These are phyloP conservation scores for Papilio demoleus DNA, from an alignment of 2,888 invertebrate species.

Conservation along the genomic window DNA sequence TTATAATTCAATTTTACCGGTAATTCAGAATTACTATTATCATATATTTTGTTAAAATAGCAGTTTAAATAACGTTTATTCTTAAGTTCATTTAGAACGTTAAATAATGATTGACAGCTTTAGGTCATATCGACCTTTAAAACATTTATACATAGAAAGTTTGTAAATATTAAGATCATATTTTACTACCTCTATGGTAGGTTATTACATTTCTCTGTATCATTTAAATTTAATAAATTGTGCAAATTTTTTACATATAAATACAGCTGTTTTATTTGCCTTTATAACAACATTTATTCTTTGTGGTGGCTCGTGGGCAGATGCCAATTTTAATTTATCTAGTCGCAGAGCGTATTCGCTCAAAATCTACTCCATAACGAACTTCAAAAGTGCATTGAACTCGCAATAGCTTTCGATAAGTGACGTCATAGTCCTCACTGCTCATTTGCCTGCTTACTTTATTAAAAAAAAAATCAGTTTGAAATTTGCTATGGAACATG, in stretches of 20 bases:
- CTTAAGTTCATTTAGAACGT: neutral
- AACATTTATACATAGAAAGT: slow-evolving; percentile 47
- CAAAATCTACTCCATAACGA: too few relatives aligned
- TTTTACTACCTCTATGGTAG: slow-evolving; percentile 56
- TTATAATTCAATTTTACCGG: too few relatives aligned
- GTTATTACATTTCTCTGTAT: slow-evolving; percentile 57
- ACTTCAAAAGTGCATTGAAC: too few relatives aligned
- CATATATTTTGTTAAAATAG: too few relatives aligned
- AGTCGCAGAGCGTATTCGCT: too few relatives aligned
- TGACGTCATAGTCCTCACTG: too few relatives aligned
- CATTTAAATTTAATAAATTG: slow-evolving; percentile 60
- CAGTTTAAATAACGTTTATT: neutral
- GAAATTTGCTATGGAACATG: too few relatives aligned
- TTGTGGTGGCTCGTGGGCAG: neutral
- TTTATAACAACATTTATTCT: neutral
- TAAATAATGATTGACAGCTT: neutral
- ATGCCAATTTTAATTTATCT: too few relatives aligned
- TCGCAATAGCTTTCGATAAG: too few relatives aligned
- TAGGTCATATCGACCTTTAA: neutral
- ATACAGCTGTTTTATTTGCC: slow-evolving; percentile 29
- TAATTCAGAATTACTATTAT: too few relatives aligned
- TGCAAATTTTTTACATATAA: slow-evolving; percentile 62
- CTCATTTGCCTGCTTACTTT: too few relatives aligned
- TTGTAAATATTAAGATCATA: slow-evolving; percentile 67
- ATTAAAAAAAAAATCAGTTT: too few relatives aligned